Conservation (phyloP, 2,113 vertebrate species). For the Polyodon spathula region DNA sequence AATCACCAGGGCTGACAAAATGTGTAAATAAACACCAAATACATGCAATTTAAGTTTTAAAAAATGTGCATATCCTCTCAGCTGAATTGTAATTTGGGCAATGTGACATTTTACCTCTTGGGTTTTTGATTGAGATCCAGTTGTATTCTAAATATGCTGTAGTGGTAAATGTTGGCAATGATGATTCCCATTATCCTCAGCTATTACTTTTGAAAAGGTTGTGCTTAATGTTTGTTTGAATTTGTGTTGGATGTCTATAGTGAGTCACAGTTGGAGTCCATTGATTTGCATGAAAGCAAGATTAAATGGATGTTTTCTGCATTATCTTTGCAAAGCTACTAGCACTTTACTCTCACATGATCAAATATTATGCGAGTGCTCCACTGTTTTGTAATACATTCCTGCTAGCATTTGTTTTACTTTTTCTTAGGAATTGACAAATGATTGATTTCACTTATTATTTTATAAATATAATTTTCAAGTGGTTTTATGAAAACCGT, state of each 20-base stretch:
- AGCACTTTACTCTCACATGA: constrained; percentile 45
- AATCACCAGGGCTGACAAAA: too few species aligned
- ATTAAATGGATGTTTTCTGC: constrained; percentile 41
- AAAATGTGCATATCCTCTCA: constrained; percentile 19
- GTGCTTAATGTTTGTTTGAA: background rate
- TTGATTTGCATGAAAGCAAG: constrained; percentile 48
- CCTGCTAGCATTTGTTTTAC: constrained; percentile 28
- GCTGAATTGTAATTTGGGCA: background rate
- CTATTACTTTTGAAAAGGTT: background rate
- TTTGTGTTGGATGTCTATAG: constrained; percentile 17
- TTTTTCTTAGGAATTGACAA: constrained; percentile 12
- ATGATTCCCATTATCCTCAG: background rate
- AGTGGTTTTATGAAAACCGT: background rate
- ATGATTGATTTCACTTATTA: background rate
- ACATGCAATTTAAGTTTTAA: too few species aligned
- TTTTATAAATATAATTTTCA: background rate
- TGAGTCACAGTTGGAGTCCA: constrained; percentile 38
- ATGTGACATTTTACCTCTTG: background rate
- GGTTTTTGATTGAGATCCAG: background rate
- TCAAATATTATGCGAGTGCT: constrained; percentile 39
- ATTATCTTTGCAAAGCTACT: constrained; percentile 38
- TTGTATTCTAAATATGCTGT: background rate
- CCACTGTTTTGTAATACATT: constrained; percentile 44
- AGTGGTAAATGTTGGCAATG: background rate
- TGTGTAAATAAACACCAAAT: too few species aligned